Percentiles rank a stretch among this genome's conserved stretches.
phyloP scores from a whole-genome alignment of 2,113 vertebrate genomes.

The Cettia cetti region DNA sequence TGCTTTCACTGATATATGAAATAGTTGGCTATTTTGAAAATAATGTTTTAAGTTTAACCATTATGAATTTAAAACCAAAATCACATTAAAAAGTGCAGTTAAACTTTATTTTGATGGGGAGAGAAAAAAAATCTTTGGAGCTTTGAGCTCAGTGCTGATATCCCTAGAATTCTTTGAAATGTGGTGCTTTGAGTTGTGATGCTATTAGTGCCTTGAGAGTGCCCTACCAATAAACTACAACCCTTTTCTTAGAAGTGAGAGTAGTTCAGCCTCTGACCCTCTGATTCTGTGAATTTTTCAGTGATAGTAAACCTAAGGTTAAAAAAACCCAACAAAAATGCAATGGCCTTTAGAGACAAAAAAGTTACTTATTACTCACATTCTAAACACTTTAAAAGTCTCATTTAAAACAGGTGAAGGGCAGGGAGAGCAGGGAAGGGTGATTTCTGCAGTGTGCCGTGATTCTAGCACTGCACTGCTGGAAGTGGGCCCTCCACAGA shows the following conservation, averaged over 20 bases:
- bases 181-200: neutral
- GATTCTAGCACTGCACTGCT: neutral
- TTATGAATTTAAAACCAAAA: neutral
- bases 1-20: neutral
- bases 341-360: neutral
- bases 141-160: neutral
- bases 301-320: neutral
- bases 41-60: neutral
- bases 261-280: neutral
- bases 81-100: neutral
- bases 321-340: neutral
- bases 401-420: neutral
- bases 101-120: neutral
- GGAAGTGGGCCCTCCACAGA: neutral
- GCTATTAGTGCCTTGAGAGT: neutral
- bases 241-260: neutral
- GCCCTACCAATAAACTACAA: neutral
- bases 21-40: neutral
- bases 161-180: neutral
- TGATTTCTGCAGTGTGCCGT: accelerated
- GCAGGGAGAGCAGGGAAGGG: neutral
- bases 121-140: neutral
- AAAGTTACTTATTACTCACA: neutral
- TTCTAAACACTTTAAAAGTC: neutral
- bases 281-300: neutral